Evolutionary conservation across 2,113 vertebrate species (phyloP), one percentile per base, ranked within the genome.

Genomic region (Corythornis madagascariensis): DNA sequence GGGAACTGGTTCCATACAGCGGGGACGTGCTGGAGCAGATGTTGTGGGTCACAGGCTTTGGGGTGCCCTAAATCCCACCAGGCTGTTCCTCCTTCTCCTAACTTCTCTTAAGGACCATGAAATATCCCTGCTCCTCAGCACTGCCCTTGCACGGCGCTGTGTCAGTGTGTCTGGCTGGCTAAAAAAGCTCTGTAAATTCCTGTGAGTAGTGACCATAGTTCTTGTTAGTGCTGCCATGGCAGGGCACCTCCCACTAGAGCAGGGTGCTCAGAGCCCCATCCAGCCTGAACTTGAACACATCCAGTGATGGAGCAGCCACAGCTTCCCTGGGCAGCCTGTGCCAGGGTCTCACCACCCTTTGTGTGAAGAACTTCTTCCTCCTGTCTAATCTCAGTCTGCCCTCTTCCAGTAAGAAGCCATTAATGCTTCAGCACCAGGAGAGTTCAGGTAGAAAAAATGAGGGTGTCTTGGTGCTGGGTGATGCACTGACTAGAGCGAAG

Each of bases 21-120:
- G 70, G 92, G 75, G 90, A 79, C 8, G 12, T 75, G 91, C 92
- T 88, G 76, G 22, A 89, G 95, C 88, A 86, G 88, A 88, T 35
- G 59, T 3, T 14, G 7, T n/a, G 72, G 72, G 53, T 26, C 42
- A 24, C 0, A 5, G 57, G 69, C 40, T 70, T 24, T 45, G 69
- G 73, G 72, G 73, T 45, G 50, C 33, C 25, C 48, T 35, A 5
- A 43, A 16, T 7, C 56, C 55, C 75, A 13, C 42, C 4, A 57
- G 33, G 20, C 38, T 74, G 0, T 42, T 38, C n/a, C 47, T 43
- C 22, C 13, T 11, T 24, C 47, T 38, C 14, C 18, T 31, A 64
- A 7, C 3, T 13, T n/a, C 11, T 24, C 50, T 21, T 33, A 22
- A 56, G 65, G 22, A 19, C 24, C 8, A 1, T 2, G 18, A 19